Percentiles rank a stretch among this genome's conserved stretches.
Conservation (phyloP, 2,797 vertebrate genomes). For the Leptodactylus fallax region DNA sequence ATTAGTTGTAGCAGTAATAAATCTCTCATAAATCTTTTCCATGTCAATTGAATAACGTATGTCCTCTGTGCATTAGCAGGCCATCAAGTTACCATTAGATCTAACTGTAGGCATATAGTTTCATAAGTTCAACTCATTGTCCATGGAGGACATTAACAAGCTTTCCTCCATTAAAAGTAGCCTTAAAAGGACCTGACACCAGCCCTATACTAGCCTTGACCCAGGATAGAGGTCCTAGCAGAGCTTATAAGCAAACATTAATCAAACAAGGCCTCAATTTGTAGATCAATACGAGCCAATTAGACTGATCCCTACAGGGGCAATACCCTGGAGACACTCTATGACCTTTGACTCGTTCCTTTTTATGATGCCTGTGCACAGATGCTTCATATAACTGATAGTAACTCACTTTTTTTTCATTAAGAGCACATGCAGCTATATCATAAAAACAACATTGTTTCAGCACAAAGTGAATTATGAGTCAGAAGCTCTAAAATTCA, state of each 20-base stretch:
- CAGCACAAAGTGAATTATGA: conserved; percentile 41
- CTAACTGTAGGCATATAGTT: conserved; percentile 64
- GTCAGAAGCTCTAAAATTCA: conserved; percentile 47
- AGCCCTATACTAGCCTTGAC: conserved; percentile 71
- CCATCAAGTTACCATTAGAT: conserved; percentile 74
- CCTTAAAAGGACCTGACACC: conserved; percentile 65
- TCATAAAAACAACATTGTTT: conserved; percentile 58
- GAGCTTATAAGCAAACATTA: conserved; percentile 70
- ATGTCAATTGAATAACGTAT: conserved; percentile 70
- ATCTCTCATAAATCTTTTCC: conserved; percentile 70
- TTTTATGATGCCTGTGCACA: conserved; percentile 63
- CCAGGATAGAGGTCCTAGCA: conserved; percentile 64
- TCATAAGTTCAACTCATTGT: conserved; percentile 64
- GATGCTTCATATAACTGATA: conserved; percentile 62
- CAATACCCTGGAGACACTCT: conserved; percentile 65
- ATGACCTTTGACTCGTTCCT: conserved; percentile 70
- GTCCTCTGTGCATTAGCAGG: conserved; percentile 72
- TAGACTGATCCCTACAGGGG: conserved; percentile 73
- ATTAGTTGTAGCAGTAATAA: conserved; percentile 68
- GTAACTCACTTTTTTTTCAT: conserved; percentile 63
- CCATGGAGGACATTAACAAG: conserved; percentile 69
- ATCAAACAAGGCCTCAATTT: conserved; percentile 74
- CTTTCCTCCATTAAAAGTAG: conserved; percentile 62
- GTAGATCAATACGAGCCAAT: conserved; percentile 75
- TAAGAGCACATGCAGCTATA: conserved; percentile 45